phyloP scores from a whole-genome alignment of 2,888 invertebrate genomes.

The Bhutanitis thaidina region DNA sequence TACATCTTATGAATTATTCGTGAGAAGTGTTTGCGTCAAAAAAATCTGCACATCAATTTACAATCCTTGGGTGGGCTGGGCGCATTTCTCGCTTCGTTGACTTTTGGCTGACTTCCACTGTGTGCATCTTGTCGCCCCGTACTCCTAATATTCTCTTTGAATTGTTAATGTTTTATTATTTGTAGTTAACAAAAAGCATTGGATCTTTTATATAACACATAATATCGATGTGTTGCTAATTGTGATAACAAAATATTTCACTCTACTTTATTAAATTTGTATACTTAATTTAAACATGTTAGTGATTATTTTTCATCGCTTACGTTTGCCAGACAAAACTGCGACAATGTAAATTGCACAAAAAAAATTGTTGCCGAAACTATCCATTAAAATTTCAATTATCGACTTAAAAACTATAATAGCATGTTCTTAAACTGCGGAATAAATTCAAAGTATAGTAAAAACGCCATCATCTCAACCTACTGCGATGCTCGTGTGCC shows the following conservation, averaged over 20 bases:
- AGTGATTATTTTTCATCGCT: too few species aligned
- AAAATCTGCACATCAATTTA: conserved; percentile 46
- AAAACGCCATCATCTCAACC: conserved; percentile 1
- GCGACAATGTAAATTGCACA: too few species aligned
- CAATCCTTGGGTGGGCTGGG: conserved; percentile 43
- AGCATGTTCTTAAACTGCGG: background rate
- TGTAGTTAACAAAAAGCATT: conserved; percentile 44
- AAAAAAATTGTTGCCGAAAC: too few species aligned
- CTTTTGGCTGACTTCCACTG: conserved; percentile 61
- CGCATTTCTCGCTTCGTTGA: conserved; percentile 51
- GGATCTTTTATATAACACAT: conserved; percentile 8
- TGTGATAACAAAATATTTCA: too few species aligned
- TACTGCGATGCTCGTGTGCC: background rate
- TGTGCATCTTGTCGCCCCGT: conserved; percentile 48
- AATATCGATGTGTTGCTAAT: background rate
- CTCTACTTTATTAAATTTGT: too few species aligned
- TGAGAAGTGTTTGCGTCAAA: conserved; percentile 25
- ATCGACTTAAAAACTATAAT: too few species aligned
- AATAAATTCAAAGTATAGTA: conserved; percentile 1
- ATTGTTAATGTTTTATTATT: conserved; percentile 60
- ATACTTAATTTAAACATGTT: too few species aligned
- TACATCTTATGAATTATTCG: background rate
- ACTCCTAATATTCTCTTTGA: conserved; percentile 38
- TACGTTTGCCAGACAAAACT: too few species aligned
- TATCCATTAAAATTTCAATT: too few species aligned